These are phyloP conservation scores for Littorina saxatilis DNA, from an alignment of 1,140 invertebrate species.

Conservation along the genomic window DNA sequence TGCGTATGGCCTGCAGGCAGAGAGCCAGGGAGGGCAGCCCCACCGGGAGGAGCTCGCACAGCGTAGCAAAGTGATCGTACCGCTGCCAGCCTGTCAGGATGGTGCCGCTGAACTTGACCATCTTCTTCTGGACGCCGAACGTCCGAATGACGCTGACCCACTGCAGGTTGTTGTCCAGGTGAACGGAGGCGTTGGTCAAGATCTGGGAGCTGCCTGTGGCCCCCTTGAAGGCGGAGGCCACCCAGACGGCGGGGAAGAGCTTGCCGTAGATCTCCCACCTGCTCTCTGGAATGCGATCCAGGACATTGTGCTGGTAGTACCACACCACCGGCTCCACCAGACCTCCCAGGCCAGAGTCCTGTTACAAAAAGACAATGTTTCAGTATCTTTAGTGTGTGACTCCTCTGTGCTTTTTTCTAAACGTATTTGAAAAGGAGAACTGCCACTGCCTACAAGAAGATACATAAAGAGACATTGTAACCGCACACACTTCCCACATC, in stretches of 20 bases:
- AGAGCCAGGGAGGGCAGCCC: conserved; percentile 86
- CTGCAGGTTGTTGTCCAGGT: conserved; percentile 83
- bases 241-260: conserved; percentile 91
- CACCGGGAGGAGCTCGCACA: conserved; percentile 90
- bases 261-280: conserved; percentile 83
- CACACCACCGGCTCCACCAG: conserved; percentile 76
- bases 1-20: conserved; percentile 74
- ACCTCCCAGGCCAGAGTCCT: conserved; percentile 75
- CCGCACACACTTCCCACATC: too few species aligned
- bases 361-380: conserved; percentile 42
- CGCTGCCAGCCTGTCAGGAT: conserved; percentile 84
- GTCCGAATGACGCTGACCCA: conserved; percentile 82
- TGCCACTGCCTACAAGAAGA: too few species aligned
- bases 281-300: conserved; percentile 79
- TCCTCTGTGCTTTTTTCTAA: too few species aligned
- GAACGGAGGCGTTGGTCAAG: conserved; percentile 79
- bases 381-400: too few species aligned
- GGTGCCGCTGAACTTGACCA: conserved; percentile 78
- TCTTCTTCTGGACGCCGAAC: conserved; percentile 16
- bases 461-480: too few species aligned
- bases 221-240: conserved; percentile 92
- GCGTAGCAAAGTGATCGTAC: conserved; percentile 92
- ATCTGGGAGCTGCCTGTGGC: conserved; percentile 80
- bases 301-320: conserved; percentile 78
- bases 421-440: too few species aligned